Base-by-base conservation (phyloP, 1,140 invertebrate species). In the Bilobella aurantiaca region DNA sequence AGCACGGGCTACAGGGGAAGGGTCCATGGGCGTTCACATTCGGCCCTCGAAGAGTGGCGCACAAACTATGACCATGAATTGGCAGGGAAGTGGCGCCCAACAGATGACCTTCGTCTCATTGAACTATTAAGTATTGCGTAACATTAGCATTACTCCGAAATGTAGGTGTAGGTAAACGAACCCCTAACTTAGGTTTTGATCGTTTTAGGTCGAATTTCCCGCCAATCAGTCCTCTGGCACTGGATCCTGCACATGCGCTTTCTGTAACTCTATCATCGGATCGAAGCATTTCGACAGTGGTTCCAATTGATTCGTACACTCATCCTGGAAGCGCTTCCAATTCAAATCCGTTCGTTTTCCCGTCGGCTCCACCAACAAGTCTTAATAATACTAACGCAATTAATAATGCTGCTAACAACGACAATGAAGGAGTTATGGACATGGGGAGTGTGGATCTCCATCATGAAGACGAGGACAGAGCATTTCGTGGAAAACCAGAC, bases 81-180 rank as follows among this genome's bases (percentile, higher is more conserved):
- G 27, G 27, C n/a, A 14, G 23, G 32, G 18, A 14, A 30, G 37
- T 99, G 96, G 95, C 97, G 97, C 77, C 92, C 95, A 18, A 89
- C 90, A 31, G 96, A 99, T 82, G 96, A 98, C 80, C 80, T 98
- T 5, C 87, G 91, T 1, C 79, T 99, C 1, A 93, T 98, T 66
- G n/a, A 87, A 91, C 72, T 91, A 91, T 69, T n/a, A n/a, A n/a
- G n/a, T n/a, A n/a, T n/a, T n/a, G n/a, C n/a, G n/a, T n/a, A n/a
- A n/a, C n/a, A n/a, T n/a, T n/a, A n/a, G n/a, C n/a, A n/a, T n/a
- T n/a, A n/a, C n/a, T n/a, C n/a, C n/a, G n/a, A n/a, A n/a, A n/a
- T n/a, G n/a, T n/a, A n/a, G n/a, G n/a, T n/a, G n/a, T n/a, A n/a
- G n/a, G n/a, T n/a, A n/a, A n/a, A n/a, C n/a, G n/a, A n/a, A n/a